Base-by-base conservation (phyloP, 2,888 invertebrate species). In the Phytoseiulus persimilis region DNA sequence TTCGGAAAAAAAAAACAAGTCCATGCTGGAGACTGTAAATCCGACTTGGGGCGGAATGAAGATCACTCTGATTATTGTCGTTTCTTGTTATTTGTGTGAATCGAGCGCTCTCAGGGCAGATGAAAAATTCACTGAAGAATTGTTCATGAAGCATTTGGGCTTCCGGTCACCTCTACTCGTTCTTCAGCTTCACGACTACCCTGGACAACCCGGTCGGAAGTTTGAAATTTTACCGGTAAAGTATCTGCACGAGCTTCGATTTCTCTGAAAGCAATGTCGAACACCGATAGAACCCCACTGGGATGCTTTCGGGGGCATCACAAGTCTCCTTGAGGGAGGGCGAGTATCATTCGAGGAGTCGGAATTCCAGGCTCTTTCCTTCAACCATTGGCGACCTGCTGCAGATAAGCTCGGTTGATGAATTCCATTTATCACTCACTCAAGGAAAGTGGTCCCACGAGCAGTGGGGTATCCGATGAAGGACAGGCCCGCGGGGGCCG, bases 381-480 rank as follows among this genome's bases (percentile, higher is more conserved):
- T 95, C 97, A 92, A 95, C 96, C 0, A 93, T 98, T 89, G 96
- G 96, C 23, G 98, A 98, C 94, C 95, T 98, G 83, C 94, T 98
- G 91, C 94, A 95, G 87, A 94, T 95, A 65, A 96, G 96, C 92
- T 94, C 95, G 92, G 95, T 99, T 0, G 95, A 96, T 92, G 98
- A 98, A 93, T 93, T 99, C 32, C 97, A 98, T 92, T 94, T 99
- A 89, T 96, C 96, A 90, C 94, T 99, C 90, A 98, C 98, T 0
- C 96, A 97, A 93, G 99, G 99, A 0, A 94, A 97, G 90, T 99
- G 99, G 99, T 87, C 87, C 6, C 96, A 98, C 93, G 95, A 96
- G 91, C 95, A 95, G 90, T 99, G 98, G 98, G 98, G 98, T 97
- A 97, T 93, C 98, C 98, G 1, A 95, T 96, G 45, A 93, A 95